These are phyloP conservation scores for Pygmarrhopalites habei DNA, from an alignment of 1,140 invertebrate species.

Conservation along the genomic window DNA sequence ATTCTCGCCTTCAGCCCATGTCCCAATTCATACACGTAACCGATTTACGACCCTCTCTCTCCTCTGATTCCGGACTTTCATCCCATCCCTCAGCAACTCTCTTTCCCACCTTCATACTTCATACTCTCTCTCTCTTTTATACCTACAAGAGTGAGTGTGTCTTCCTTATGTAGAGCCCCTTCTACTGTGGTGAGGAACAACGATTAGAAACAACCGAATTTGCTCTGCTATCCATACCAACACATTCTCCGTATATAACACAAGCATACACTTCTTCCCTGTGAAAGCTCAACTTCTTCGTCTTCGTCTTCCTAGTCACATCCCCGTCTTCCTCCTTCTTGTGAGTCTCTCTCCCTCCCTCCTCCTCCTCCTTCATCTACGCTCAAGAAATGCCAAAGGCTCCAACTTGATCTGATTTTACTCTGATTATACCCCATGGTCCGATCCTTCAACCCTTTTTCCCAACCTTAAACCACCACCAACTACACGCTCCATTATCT, in stretches of 20 bases:
- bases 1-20: constrained; percentile 36
- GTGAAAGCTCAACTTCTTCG: too few relatives aligned
- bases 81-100: neutral
- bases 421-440: constrained; percentile 38
- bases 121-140: neutral
- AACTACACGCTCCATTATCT: constrained; percentile 3
- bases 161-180: too few relatives aligned
- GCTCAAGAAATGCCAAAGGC: constrained; percentile 26
- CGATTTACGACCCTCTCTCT: constrained; percentile 38
- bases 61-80: constrained; percentile 29
- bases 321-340: neutral
- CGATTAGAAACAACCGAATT: constrained; percentile 1
- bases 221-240: too few relatives aligned
- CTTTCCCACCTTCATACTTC: neutral
- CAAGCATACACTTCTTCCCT: too few relatives aligned
- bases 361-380: neutral
- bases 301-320: too few relatives aligned
- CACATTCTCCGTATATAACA: too few relatives aligned
- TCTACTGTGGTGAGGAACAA: too few relatives aligned
- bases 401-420: constrained; percentile 29
- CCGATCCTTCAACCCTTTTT: constrained; percentile 25
- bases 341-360: neutral
- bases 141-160: too few relatives aligned
- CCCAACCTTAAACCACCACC: neutral
- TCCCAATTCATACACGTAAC: constrained; percentile 37